A percentile compares a stretch with the other conserved stretches of the same genome.
Evolutionary conservation across 2,113 vertebrate species (phyloP).

Genomic region (Rallus limicola): DNA sequence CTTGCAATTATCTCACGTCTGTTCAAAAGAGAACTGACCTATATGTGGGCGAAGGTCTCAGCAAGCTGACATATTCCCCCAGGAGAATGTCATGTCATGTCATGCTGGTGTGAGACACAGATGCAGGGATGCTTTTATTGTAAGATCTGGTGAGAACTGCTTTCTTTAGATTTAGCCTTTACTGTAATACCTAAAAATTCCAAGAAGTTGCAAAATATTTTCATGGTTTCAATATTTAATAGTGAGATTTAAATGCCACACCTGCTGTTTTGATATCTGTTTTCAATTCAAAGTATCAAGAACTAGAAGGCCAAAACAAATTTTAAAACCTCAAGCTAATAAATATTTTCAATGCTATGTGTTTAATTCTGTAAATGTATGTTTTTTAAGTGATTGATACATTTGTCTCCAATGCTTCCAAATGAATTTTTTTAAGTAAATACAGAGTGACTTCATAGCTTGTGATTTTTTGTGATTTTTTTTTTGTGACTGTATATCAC

Average conservation of each 20-base stretch:
- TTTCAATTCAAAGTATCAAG: not conserved
- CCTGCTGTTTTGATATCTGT: not conserved
- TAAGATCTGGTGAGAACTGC: not conserved
- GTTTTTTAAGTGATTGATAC: not conserved
- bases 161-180: not conserved
- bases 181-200: not conserved
- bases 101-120: not conserved
- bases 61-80: not conserved
- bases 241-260: not conserved
- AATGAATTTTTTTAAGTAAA: not conserved
- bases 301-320: not conserved
- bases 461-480: not conserved
- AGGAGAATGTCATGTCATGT: not conserved
- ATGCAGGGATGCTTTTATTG: not conserved
- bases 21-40: conserved; percentile 36
- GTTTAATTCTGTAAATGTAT: not conserved
- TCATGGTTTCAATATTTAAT: not conserved
- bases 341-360: not conserved
- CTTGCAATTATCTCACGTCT: conserved; percentile 26
- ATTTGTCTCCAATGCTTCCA: not conserved
- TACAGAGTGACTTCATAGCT: not conserved
- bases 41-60: not conserved
- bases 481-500: not conserved
- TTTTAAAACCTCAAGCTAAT: not conserved
- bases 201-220: not conserved